Evolutionary conservation across 2,797 vertebrate species (phyloP).

Genomic region (Luscinia megarhynchos): DNA sequence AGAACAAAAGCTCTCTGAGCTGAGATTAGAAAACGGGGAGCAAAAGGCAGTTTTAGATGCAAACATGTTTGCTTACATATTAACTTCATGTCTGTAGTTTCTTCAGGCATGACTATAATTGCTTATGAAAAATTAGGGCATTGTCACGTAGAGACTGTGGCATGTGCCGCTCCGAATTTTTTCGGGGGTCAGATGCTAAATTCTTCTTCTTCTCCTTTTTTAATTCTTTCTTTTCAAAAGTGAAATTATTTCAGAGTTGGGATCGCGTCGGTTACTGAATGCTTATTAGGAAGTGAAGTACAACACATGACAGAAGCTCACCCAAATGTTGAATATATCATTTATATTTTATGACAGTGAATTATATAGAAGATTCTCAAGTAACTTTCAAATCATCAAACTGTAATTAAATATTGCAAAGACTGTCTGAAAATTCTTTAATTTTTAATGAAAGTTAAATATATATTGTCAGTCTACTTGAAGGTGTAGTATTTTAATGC

Average conservation of each 20-base stretch:
- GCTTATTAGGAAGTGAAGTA: conserved; percentile 45
- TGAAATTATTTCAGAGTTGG: conserved; percentile 41
- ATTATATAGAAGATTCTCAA: conserved; percentile 66
- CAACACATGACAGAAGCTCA: conserved; percentile 48
- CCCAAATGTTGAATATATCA: conserved; percentile 59
- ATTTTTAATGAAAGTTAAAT: conserved; percentile 73
- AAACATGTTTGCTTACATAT: conserved; percentile 49
- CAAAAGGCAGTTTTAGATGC: background rate
- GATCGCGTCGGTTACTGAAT: background rate
- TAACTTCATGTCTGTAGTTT: conserved; percentile 34
- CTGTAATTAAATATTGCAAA: conserved; percentile 75
- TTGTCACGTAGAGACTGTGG: background rate
- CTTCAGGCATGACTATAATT: background rate
- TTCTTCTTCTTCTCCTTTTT: background rate
- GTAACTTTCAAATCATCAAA: conserved; percentile 69
- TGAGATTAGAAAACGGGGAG: conserved; percentile 4
- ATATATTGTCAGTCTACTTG: conserved; percentile 64
- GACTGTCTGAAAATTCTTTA: conserved; percentile 70
- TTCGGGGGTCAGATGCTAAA: accelerated
- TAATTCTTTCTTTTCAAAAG: conserved; percentile 33
- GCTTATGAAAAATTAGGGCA: conserved; percentile 18
- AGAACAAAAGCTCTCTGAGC: conserved; percentile 42
- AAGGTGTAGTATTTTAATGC: conserved; percentile 68
- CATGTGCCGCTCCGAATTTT: background rate
- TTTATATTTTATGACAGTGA: conserved; percentile 70